A percentile compares a stretch with the other conserved stretches of the same genome.
phyloP scores from a whole-genome alignment of 2,888 invertebrate species.

The Coleophora deauratella region DNA sequence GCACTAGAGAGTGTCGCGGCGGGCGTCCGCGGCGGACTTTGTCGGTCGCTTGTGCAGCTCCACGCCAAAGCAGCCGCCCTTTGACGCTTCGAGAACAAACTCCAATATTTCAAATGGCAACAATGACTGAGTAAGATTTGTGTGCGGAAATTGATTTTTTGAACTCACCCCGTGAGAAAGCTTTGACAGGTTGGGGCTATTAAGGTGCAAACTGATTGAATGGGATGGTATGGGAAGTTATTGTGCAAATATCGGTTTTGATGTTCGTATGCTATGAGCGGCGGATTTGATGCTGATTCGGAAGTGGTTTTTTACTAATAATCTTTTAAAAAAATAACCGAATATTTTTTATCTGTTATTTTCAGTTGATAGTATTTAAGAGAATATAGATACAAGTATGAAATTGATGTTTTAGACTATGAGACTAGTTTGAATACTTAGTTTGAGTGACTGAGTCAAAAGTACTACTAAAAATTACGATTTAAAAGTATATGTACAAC shows the following conservation, averaged over 20 bases:
- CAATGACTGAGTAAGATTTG: constrained; percentile 68
- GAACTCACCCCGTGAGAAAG: constrained; percentile 55
- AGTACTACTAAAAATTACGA: too few species aligned
- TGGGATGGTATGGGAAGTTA: constrained; percentile 39
- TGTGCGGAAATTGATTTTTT: constrained; percentile 74
- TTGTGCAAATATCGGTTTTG: constrained; percentile 33
- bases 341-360: background rate
- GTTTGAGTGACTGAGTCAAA: too few species aligned
- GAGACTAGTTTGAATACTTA: too few species aligned
- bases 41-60: constrained; percentile 19
- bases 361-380: too few species aligned
- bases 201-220: constrained; percentile 36
- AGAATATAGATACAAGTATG: too few species aligned
- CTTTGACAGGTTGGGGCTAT: constrained; percentile 60
- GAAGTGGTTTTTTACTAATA: constrained; percentile 32
- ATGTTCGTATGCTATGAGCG: constrained; percentile 4
- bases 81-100: constrained; percentile 40
- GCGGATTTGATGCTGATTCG: constrained; percentile 19
- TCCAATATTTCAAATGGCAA: constrained; percentile 62
- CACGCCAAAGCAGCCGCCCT: constrained; percentile 40
- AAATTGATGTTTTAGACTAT: too few species aligned
- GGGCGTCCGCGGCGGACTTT: constrained; percentile 36
- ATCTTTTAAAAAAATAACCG: background rate
- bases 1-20: constrained; percentile 54
- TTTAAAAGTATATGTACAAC: too few species aligned